Evolutionary conservation across 2,113 vertebrate genomes (phyloP), one percentile per base, ranked within the genome.

Genomic region (Clinocottus analis): DNA sequence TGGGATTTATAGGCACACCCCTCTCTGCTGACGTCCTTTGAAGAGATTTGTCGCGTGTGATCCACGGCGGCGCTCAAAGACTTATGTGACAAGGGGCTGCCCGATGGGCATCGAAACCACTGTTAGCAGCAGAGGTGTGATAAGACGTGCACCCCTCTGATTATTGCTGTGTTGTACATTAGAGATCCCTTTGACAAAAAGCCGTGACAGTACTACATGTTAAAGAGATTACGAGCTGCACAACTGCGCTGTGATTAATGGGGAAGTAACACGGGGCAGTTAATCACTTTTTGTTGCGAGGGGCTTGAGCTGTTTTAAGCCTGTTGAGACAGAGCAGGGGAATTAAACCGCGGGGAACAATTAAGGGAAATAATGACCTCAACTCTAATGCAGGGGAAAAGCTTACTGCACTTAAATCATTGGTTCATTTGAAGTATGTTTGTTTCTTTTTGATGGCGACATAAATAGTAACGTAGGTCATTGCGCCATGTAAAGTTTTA

Each of bases 211-310:
- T 90, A 83, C 89, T 87, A 85, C 89, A 69, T 86, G 75, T 84
- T 88, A 87, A 92, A 56, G 82, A 93, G 92, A 94, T 95, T 89
- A 92, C 17, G 59, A 85, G 70, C 79, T 64, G 77, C 74, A 65
- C 71, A 79, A 71, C 58, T 56, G 79, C 27, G 33, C 67, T 61
- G 56, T 94, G 93, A 95, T 95, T 93, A 94, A 94, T 92, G 41
- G 76, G 71, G 47, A 84, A 67, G 59, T 7, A 56, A 51, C 41
- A 39, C 5, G 11, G 60, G 11, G 60, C 80, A 89, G 80, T 90
- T 90, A 87, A 93, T 92, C 2, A 27, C 47, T 45, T 64, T 71
- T 14, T 59, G 65, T 35, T n/a, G 35, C 35, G 25, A 31, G 33
- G 51, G 73, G 17, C 7, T 14, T 39, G 72, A 55, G 7, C 67